A percentile compares a stretch with the other conserved stretches of the same genome.
phyloP scores from a whole-genome alignment of 1,140 invertebrate species.

The Augochlora pura region DNA sequence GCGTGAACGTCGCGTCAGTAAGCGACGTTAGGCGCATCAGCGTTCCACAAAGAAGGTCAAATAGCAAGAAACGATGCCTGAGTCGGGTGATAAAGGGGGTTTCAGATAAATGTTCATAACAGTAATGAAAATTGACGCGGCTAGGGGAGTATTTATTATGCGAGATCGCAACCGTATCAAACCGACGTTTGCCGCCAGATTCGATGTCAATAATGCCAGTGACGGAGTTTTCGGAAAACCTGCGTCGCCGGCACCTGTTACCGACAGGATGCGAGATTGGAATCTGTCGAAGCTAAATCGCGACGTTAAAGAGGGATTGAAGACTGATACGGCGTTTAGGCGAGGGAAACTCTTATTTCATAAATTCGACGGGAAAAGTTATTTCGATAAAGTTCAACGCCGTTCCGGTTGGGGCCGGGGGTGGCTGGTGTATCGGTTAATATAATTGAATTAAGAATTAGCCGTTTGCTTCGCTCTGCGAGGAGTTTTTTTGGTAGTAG shows the following conservation, averaged over 20 bases:
- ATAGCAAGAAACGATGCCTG: neutral
- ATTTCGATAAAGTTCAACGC: neutral
- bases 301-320: conserved; percentile 16
- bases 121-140: neutral
- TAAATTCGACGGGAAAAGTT: neutral
- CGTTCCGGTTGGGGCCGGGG: too few relatives aligned
- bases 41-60: neutral
- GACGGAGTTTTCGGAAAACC: conserved; percentile 33
- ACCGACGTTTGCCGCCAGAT: conserved; percentile 17
- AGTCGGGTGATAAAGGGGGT: neutral
- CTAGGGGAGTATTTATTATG: neutral
- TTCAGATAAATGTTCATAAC: neutral
- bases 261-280: conserved; percentile 30
- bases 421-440: too few relatives aligned
- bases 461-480: too few relatives aligned
- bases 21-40: too few relatives aligned
- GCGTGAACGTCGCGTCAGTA: too few relatives aligned
- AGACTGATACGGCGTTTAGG: neutral
- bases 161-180: conserved; percentile 7
- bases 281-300: conserved; percentile 26
- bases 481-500: too few relatives aligned
- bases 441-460: neutral
- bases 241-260: conserved; percentile 16
- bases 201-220: conserved; percentile 27
- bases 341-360: conserved; percentile 14